Evolutionary conservation across 2,888 invertebrate species (phyloP), one percentile per base, ranked within the genome.

Genomic region (Cephus spinipes): DNA sequence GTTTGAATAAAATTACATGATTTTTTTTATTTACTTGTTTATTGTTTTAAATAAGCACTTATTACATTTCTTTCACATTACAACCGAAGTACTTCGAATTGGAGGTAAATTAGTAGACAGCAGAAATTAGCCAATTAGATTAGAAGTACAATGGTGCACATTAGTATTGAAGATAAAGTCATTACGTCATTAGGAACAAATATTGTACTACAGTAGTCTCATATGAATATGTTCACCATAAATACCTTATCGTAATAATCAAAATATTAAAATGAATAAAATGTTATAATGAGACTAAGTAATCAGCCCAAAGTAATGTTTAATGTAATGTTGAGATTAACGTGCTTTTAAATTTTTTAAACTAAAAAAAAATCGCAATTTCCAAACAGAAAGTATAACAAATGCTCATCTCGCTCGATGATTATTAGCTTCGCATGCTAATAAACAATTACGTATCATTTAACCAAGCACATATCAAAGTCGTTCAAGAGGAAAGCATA

Each of bases 61-160:
- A 83, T 86, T 87, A 83, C 86, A 81, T 88, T 88, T 88, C 79
- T 86, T 85, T 88, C 88, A 87, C 87, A 86, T 88, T 82, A 84
- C 85, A 81, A 86, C 83, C 84, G 86, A 90, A 90, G 88, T 87
- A 82, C 89, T 83, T 83, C 86, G 85, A 86, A 80, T 85, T 88
- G 40, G 89, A 90, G 90, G 90, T 90, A 90, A 90, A 84, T 89
- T 73, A 30, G 55, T 77, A 75, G 55, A 74, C 71, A 15, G 33
- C 40, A 31, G 77, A 73, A 34, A 73, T 15, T 71, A 71, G 32
- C 15, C 71, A 4, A 71, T 71, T 71, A 71, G 31, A 12, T 71
- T 71, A 33, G 71, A 12, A 55, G 23, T 55, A 55, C 55, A 55
- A 23, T 55, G 23, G 23, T 55, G 1, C 40, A 23, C 55, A 55